phyloP scores from a whole-genome alignment of 1,140 invertebrate species.

The Macrosteles quadrilineatus region DNA sequence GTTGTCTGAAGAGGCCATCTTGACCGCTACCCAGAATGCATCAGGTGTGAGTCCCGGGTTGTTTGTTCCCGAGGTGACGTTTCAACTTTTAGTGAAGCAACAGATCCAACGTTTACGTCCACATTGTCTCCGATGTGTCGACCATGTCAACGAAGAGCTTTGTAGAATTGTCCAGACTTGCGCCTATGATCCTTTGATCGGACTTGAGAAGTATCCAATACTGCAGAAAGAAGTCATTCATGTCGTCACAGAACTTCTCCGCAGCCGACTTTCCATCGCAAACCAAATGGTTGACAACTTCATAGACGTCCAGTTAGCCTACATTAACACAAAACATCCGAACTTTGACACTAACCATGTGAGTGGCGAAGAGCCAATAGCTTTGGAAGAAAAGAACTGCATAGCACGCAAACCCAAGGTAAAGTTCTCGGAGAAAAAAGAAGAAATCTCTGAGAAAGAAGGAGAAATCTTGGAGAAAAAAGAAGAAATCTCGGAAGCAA shows the following conservation, averaged over 20 bases:
- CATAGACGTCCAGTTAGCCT: too few relatives aligned
- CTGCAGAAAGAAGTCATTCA: too few relatives aligned
- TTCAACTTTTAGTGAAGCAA: slow-evolving; percentile 71
- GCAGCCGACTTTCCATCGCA: too few relatives aligned
- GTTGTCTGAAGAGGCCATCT: too few relatives aligned
- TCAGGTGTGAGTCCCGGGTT: slow-evolving; percentile 66
- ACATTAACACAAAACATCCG: slow-evolving; percentile 73
- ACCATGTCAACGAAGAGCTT: slow-evolving; percentile 75
- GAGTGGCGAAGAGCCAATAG: background rate
- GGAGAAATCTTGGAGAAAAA: background rate
- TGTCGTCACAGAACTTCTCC: too few relatives aligned
- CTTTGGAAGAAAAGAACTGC: too few relatives aligned
- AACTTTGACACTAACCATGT: slow-evolving; percentile 48
- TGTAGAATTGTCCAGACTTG: slow-evolving; percentile 64
- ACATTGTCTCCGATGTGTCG: slow-evolving; percentile 64
- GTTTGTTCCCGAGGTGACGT: slow-evolving; percentile 72
- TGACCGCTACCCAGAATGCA: too few relatives aligned
- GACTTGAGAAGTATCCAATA: slow-evolving; percentile 73
- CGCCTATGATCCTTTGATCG: slow-evolving; percentile 52
- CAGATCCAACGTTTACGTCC: too few relatives aligned
- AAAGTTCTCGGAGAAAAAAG: too few relatives aligned
- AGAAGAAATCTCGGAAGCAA: background rate
- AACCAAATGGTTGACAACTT: too few relatives aligned
- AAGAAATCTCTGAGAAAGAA: background rate
- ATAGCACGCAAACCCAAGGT: too few relatives aligned